Evolutionary conservation across 2,888 invertebrate species (phyloP).

Genomic region (Ormyrus pomaceus): DNA sequence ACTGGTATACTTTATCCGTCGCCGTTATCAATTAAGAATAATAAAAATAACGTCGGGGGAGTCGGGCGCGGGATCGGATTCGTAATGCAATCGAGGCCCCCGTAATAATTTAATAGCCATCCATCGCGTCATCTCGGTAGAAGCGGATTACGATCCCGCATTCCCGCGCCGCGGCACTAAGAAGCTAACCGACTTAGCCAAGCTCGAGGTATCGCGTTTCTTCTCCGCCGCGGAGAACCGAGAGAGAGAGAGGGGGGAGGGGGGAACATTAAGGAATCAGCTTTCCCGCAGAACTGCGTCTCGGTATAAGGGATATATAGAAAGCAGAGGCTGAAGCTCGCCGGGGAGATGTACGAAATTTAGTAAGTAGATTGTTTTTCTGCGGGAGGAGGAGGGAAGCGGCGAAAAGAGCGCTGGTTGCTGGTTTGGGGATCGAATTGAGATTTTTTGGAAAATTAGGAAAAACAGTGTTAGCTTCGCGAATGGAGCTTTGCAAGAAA

Average conservation of each 20-base stretch:
- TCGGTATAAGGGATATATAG: background rate
- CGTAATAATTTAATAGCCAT: slow-evolving; percentile 52
- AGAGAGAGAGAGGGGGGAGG: slow-evolving; percentile 10
- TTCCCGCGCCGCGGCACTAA: slow-evolving; percentile 68
- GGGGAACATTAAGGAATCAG: slow-evolving; percentile 52
- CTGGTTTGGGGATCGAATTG: too few species aligned
- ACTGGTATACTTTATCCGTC: background rate
- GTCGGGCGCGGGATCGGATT: slow-evolving; percentile 20
- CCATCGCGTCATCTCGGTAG: background rate
- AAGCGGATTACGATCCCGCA: slow-evolving; percentile 53
- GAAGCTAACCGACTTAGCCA: slow-evolving; percentile 74
- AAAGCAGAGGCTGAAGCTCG: background rate
- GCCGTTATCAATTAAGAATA: slow-evolving; percentile 16
- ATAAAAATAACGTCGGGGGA: background rate
- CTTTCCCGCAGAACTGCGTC: slow-evolving; percentile 38
- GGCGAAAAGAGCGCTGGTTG: too few species aligned
- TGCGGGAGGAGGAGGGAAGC: too few species aligned
- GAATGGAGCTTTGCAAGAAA: too few species aligned
- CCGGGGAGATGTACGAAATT: slow-evolving; percentile 20
- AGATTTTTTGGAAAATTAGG: too few species aligned
- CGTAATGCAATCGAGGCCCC: slow-evolving; percentile 51
- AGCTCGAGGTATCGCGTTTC: slow-evolving; percentile 70
- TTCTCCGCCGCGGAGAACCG: slow-evolving; percentile 33
- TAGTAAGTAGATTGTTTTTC: slow-evolving; percentile 24
- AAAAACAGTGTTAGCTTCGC: too few species aligned